Evolutionary conservation across 2,113 vertebrate species (phyloP).

Genomic region (Chrysemys picta): DNA sequence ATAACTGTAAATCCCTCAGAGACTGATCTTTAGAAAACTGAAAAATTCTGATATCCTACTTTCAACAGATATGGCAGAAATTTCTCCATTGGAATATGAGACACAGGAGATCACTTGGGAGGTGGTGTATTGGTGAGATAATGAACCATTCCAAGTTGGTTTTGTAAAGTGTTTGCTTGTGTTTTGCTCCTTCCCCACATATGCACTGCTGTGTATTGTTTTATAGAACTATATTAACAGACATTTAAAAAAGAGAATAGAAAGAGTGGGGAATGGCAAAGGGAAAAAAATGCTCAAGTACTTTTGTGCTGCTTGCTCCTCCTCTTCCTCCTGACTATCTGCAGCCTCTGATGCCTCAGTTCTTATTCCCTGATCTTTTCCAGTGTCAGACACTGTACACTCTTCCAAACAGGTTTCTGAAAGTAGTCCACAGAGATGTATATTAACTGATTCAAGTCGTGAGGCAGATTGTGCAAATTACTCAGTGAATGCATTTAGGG

Average conservation of each 20-base stretch:
- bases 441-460: slow-evolving; percentile 40
- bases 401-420: slow-evolving; percentile 57
- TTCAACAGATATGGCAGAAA: slow-evolving; percentile 4
- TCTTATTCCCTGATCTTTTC: slow-evolving; percentile 22
- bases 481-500: slow-evolving; percentile 52
- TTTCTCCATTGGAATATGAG: background rate
- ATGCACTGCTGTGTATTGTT: slow-evolving; percentile 16
- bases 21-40: background rate
- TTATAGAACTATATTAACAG: background rate
- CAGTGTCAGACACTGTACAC: slow-evolving; percentile 25
- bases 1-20: slow-evolving; percentile 37
- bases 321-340: background rate
- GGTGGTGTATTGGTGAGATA: background rate
- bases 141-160: background rate
- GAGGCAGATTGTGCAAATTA: slow-evolving; percentile 71
- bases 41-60: background rate
- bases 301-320: background rate
- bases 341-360: background rate
- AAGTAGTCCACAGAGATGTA: slow-evolving; percentile 46
- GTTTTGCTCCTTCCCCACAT: slow-evolving; percentile 53
- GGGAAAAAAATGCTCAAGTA: background rate
- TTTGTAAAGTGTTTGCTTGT: slow-evolving; percentile 48
- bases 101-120: slow-evolving; percentile 33
- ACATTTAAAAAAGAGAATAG: background rate
- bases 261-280: background rate